These are phyloP conservation scores for Sclerurus mexicanus DNA, from an alignment of 2,113 vertebrate species.

Conservation along the genomic window DNA sequence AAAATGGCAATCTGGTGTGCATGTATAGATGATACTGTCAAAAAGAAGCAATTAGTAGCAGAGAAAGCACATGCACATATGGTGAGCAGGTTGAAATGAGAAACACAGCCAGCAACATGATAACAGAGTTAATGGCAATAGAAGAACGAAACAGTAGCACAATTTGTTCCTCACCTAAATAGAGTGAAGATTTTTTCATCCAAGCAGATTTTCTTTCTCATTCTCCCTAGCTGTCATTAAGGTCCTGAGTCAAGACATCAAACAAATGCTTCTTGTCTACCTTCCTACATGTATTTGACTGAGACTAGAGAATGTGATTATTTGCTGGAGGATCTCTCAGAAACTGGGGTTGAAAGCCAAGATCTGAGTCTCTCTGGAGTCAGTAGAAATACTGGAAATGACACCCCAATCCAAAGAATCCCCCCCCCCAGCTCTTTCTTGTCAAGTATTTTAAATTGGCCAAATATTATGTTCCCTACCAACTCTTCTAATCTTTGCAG, in stretches of 20 bases:
- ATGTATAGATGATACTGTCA: constrained; percentile 77
- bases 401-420: neutral
- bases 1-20: constrained; percentile 75
- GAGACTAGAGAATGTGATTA: constrained; percentile 16
- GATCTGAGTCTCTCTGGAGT: neutral
- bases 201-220: neutral
- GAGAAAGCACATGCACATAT: constrained; percentile 73
- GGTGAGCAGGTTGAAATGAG: constrained; percentile 74
- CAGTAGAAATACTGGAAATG: neutral
- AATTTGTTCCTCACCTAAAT: constrained; percentile 29
- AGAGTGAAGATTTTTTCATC: neutral
- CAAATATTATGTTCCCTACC: neutral
- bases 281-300: neutral
- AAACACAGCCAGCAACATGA: constrained; percentile 55
- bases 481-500: neutral
- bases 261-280: neutral
- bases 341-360: neutral
- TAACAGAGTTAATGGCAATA: constrained; percentile 56
- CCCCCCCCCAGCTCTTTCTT: neutral
- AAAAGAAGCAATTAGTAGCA: constrained; percentile 78
- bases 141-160: constrained; percentile 45
- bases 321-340: neutral
- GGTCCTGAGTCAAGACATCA: neutral
- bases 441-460: neutral
- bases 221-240: neutral